These are phyloP conservation scores for Cetoscarus ocellatus DNA, from an alignment of 2,797 vertebrate genomes.

Conservation along the genomic window DNA sequence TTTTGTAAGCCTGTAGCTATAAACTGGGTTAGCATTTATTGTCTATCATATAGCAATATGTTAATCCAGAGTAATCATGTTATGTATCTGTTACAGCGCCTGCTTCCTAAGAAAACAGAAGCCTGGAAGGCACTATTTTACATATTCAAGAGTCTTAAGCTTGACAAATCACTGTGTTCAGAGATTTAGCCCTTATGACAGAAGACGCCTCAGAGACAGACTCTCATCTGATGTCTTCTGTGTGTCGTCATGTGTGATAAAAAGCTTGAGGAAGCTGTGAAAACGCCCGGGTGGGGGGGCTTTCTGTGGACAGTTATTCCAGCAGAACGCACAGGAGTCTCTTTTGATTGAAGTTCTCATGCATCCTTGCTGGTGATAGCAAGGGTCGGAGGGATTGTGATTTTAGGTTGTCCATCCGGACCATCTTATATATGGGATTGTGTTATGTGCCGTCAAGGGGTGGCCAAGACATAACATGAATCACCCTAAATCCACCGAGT, in stretches of 20 bases:
- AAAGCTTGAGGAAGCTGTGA: conserved; percentile 30
- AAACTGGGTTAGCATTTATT: conserved; percentile 42
- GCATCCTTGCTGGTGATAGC: no score
- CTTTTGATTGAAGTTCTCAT: not conserved
- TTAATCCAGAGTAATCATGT: conserved; percentile 74
- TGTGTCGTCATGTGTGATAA: conserved; percentile 33
- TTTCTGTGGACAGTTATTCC: conserved; percentile 21
- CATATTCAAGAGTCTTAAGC: conserved; percentile 69
- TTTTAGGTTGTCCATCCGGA: no score
- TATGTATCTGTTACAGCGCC: conserved; percentile 66
- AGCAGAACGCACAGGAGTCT: conserved; percentile 17
- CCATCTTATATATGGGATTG: no score
- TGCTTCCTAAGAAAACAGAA: conserved; percentile 56
- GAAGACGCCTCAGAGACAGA: conserved; percentile 59
- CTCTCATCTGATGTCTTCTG: conserved; percentile 39
- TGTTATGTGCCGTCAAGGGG: no score
- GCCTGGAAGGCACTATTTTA: conserved; percentile 69
- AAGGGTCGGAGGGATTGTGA: no score
- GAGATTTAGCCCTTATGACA: conserved; percentile 64
- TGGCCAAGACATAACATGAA: no score
- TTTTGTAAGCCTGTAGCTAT: conserved; percentile 49
- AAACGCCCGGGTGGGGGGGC: conserved; percentile 20
- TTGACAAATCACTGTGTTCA: conserved; percentile 63
- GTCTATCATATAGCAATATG: conserved; percentile 61
- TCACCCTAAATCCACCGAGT: no score